These are phyloP conservation scores for Tribolium castaneum DNA, from an alignment of 1,140 invertebrate species.

Conservation along the genomic window DNA sequence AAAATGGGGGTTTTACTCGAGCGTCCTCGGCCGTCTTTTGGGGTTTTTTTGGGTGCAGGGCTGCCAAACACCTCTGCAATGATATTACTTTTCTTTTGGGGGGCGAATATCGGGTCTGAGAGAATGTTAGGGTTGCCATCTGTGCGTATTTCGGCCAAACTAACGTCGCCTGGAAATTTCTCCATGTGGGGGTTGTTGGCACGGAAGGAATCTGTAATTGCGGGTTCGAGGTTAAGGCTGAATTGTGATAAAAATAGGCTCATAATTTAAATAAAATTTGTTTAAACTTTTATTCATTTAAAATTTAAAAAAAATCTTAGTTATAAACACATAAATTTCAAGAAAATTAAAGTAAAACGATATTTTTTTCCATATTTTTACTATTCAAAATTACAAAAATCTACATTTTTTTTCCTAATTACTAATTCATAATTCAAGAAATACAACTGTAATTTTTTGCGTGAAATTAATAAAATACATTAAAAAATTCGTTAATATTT, in stretches of 20 bases:
- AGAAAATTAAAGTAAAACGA: no score
- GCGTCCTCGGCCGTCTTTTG: background rate
- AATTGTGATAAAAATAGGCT: no score
- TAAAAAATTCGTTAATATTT: no score
- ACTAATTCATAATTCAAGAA: background rate
- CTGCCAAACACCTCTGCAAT: conserved; percentile 70
- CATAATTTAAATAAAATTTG: no score
- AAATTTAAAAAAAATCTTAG: no score
- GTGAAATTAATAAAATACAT: no score
- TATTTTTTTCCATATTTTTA: background rate
- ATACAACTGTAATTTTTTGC: background rate
- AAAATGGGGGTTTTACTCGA: background rate
- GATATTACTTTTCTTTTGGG: conserved; percentile 64
- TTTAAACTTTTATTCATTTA: no score
- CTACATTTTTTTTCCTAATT: background rate
- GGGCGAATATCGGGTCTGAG: conserved; percentile 70
- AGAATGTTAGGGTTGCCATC: conserved; percentile 76
- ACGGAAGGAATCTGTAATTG: conserved; percentile 68
- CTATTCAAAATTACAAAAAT: background rate
- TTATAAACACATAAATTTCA: no score
- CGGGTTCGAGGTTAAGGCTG: no score
- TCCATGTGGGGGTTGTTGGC: conserved; percentile 75
- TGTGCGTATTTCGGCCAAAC: conserved; percentile 74
- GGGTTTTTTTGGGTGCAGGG: conserved; percentile 61
- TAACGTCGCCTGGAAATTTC: conserved; percentile 80